A percentile compares a stretch with the other conserved stretches of the same genome.
These are phyloP conservation scores for Balearica regulorum DNA, from an alignment of 2,797 vertebrate genomes.

Conservation along the genomic window DNA sequence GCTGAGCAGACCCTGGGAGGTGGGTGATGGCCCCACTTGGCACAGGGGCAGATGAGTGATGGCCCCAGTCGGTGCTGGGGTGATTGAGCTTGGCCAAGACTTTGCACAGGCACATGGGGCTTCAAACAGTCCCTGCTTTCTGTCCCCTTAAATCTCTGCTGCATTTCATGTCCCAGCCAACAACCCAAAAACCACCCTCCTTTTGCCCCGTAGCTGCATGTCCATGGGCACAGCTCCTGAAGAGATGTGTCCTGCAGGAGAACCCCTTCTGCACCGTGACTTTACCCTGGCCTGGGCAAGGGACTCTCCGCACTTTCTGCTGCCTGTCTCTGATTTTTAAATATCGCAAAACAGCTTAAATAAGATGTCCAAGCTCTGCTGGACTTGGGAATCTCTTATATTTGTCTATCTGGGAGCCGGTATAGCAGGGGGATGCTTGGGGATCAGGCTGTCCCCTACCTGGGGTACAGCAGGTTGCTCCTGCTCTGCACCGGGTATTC, in stretches of 20 bases:
- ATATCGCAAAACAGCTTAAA: background rate
- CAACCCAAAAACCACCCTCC: background rate
- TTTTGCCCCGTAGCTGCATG: background rate
- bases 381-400: background rate
- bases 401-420: background rate
- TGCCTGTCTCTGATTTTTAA: background rate
- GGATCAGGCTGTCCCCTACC: background rate
- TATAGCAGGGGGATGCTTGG: background rate
- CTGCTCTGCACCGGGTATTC: background rate
- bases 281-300: background rate
- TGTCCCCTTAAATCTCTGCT: background rate
- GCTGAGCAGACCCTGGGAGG: background rate
- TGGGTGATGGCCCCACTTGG: background rate
- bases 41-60: background rate
- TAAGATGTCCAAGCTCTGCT: background rate
- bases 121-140: background rate
- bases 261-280: background rate
- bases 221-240: fast-evolving
- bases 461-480: background rate
- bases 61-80: background rate
- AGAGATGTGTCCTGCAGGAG: background rate
- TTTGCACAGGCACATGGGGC: background rate
- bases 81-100: background rate
- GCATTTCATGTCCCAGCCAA: background rate
- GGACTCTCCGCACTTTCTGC: background rate